Conservation (phyloP, 2,888 invertebrate genomes). For the Mythimna vitellina region DNA sequence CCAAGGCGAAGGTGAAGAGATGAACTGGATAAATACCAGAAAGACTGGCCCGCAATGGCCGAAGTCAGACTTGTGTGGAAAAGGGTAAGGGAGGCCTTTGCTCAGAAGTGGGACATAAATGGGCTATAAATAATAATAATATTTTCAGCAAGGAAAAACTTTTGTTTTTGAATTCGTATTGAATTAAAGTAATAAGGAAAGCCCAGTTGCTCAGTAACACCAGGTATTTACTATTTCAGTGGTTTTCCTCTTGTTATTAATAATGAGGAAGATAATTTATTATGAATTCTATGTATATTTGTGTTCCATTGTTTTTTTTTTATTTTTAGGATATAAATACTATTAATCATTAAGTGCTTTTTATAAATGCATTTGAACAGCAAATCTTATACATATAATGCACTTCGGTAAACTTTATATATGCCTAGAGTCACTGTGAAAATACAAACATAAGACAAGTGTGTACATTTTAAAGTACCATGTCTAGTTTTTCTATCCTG, state of each 20-base stretch:
- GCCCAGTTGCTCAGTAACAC: neutral
- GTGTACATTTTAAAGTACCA: neutral
- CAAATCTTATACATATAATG: no score
- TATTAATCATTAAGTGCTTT: neutral
- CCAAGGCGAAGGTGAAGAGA: no score
- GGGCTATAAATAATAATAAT: no score
- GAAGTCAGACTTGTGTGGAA: no score
- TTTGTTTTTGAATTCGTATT: neutral
- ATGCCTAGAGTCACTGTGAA: conserved; percentile 5
- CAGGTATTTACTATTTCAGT: conserved; percentile 1
- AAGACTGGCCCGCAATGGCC: no score
- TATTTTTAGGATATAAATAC: neutral
- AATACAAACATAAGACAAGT: neutral
- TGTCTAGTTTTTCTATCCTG: conserved; percentile 42
- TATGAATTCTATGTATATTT: neutral
- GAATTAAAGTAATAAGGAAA: neutral
- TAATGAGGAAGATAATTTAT: neutral
- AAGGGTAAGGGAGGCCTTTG: no score
- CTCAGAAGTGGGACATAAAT: no score
- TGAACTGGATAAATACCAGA: no score
- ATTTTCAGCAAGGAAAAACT: neutral
- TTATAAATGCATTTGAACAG: neutral
- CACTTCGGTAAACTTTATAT: neutral
- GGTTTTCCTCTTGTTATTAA: conserved; percentile 1
- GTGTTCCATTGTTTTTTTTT: no score